These are phyloP conservation scores for Mycetomoellerius zeteki DNA, from an alignment of 1,140 invertebrate species.

Conservation along the genomic window DNA sequence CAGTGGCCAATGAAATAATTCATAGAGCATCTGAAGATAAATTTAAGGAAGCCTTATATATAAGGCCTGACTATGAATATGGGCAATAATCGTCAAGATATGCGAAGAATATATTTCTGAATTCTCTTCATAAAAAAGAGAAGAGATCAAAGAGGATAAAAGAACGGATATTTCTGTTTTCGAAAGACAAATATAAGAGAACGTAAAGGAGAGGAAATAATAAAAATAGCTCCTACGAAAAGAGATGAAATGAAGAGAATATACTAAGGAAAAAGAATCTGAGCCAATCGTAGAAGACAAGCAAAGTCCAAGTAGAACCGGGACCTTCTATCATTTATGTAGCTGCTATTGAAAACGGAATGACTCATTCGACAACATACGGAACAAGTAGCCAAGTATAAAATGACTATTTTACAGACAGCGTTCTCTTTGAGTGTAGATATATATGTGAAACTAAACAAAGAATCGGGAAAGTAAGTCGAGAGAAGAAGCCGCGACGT, in stretches of 20 bases:
- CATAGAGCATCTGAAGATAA: no score
- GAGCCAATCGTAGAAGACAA: conserved; percentile 14
- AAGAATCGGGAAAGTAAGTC: conserved; percentile 35
- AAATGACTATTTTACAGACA: conserved; percentile 47
- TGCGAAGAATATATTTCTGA: conserved; percentile 1
- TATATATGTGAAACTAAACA: conserved; percentile 35
- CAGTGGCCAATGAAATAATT: no score
- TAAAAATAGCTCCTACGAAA: background rate
- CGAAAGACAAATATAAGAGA: background rate
- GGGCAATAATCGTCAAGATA: background rate
- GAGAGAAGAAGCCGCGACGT: conserved; percentile 4
- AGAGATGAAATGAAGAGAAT: background rate
- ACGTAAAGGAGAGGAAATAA: conserved; percentile 28
- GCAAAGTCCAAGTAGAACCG: background rate
- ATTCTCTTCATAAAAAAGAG: background rate
- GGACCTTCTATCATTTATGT: conserved; percentile 37
- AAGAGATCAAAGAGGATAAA: background rate
- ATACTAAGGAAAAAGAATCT: conserved; percentile 24
- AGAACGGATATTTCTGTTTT: background rate
- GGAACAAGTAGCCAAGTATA: conserved; percentile 26
- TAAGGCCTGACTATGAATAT: no score
- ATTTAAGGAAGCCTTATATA: no score
- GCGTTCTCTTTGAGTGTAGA: conserved; percentile 24
- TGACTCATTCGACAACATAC: conserved; percentile 11
- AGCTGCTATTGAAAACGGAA: conserved; percentile 13